phyloP scores from a whole-genome alignment of 2,113 vertebrate genomes.

The Paramormyrops kingsleyae region DNA sequence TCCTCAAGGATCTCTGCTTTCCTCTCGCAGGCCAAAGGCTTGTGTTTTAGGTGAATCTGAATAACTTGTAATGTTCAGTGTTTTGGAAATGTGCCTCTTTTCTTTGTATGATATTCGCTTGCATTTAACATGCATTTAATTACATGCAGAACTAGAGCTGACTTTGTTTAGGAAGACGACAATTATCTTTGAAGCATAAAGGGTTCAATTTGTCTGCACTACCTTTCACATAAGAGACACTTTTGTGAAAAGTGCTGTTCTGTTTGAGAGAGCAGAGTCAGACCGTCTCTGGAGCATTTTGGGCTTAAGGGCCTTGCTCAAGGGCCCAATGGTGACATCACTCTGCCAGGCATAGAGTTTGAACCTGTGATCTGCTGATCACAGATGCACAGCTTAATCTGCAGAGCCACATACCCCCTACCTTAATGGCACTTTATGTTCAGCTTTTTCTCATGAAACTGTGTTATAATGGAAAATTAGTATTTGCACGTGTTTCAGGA shows the following conservation, averaged over 20 bases:
- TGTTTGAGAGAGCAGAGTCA: neutral
- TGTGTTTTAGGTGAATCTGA: neutral
- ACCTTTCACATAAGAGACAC: neutral
- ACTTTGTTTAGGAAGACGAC: neutral
- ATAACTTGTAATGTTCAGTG: neutral
- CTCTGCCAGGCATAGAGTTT: neutral
- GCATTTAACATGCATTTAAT: neutral
- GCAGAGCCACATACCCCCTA: neutral
- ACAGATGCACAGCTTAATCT: neutral
- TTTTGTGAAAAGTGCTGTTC: neutral
- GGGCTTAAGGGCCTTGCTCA: neutral
- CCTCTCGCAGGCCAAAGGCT: neutral
- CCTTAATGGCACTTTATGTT: neutral
- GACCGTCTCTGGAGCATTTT: neutral
- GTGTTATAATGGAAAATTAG: neutral
- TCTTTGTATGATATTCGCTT: neutral
- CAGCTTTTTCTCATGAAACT: neutral
- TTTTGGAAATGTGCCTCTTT: neutral
- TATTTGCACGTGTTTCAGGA: neutral
- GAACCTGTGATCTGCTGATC: neutral
- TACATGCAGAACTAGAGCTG: neutral
- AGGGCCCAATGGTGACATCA: neutral
- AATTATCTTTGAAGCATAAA: neutral
- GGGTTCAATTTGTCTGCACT: neutral
- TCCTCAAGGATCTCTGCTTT: neutral